Evolutionary conservation across 2,888 invertebrate species (phyloP), one percentile per base, ranked within the genome.

Genomic region (Caenorhabditis auriculariae): DNA sequence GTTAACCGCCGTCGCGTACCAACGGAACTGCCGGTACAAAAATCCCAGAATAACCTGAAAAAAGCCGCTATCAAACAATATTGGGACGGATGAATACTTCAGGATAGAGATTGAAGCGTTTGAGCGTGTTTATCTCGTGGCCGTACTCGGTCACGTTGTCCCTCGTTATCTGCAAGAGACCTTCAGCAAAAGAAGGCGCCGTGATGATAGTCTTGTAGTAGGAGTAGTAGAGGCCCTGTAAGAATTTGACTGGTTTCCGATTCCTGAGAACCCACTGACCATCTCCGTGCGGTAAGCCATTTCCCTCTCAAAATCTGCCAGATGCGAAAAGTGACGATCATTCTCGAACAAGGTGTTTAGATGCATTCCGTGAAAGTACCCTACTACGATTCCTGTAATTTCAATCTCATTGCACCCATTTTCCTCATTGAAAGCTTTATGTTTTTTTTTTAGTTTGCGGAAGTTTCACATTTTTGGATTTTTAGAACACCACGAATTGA

Each of bases 241-340:
- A 82, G 6, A n/a, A n/a, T 15, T 24, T 23, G 24, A 41, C 7
- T 7, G 27, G 4, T 26, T 46, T 26, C 27, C 21, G 32, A 15
- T 41, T 27, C 24, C 17, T 39, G 21, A 28, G 23, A 19, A 28
- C 2, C 35, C 12, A 38, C 75, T 78, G 82, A 88, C 91, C 89
- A 91, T 90, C 84, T 93, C 92, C 1, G 91, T 89, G 1, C 90
- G 85, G 52, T 93, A 87, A 5, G 90, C 87, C 86, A 92, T 88
- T 84, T 93, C 92, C 43, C 91, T 84, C 78, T 93, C 91, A 78
- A 90, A 82, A 42, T 88, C 88, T 0, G 91, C 90, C 46, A 92
- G 84, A 80, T 90, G 89, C 0, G 89, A 89, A 84, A 92, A 91
- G 82, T 90, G 89, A 6, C 88, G 86, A 81, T 90, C 89, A 82